Conservation (phyloP, 2,888 invertebrate species). For the Fabriciana adippe region DNA sequence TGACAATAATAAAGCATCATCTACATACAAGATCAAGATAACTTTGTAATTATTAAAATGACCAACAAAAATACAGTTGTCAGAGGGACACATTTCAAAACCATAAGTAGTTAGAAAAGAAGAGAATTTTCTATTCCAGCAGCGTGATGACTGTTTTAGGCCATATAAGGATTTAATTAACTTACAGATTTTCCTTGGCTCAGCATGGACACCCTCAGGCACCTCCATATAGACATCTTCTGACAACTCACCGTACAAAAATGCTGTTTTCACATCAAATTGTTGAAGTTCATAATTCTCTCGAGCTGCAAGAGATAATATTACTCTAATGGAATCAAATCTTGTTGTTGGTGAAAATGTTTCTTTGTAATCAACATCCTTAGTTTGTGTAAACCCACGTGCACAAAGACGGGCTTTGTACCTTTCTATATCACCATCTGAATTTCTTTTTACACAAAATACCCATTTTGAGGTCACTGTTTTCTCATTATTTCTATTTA, state of each 20-base stretch:
- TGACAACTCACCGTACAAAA: too few relatives aligned
- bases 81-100: slow-evolving; percentile 16
- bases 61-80: slow-evolving; percentile 18
- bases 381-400: slow-evolving; percentile 8
- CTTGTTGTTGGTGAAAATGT: slow-evolving; percentile 8
- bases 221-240: too few relatives aligned
- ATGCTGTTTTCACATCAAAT: slow-evolving; percentile 29
- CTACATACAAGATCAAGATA: slow-evolving; percentile 15
- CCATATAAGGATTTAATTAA: slow-evolving; percentile 33
- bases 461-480: slow-evolving; percentile 5
- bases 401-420: neutral
- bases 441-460: slow-evolving; percentile 5
- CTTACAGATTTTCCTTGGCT: slow-evolving; percentile 19
- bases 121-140: slow-evolving; percentile 25
- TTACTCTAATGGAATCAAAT: slow-evolving; percentile 3
- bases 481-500: neutral
- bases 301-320: neutral
- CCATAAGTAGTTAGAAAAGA: slow-evolving; percentile 4
- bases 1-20: slow-evolving; percentile 14
- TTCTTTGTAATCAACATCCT: slow-evolving; percentile 9
- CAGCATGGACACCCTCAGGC: too few relatives aligned
- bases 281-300: slow-evolving; percentile 19
- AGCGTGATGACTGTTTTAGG: slow-evolving; percentile 32
- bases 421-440: neutral
- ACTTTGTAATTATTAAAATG: slow-evolving; percentile 13